Evolutionary conservation across 2,888 invertebrate genomes (phyloP), one percentile per base, ranked within the genome.

Genomic region (Crepidodera aurea): DNA sequence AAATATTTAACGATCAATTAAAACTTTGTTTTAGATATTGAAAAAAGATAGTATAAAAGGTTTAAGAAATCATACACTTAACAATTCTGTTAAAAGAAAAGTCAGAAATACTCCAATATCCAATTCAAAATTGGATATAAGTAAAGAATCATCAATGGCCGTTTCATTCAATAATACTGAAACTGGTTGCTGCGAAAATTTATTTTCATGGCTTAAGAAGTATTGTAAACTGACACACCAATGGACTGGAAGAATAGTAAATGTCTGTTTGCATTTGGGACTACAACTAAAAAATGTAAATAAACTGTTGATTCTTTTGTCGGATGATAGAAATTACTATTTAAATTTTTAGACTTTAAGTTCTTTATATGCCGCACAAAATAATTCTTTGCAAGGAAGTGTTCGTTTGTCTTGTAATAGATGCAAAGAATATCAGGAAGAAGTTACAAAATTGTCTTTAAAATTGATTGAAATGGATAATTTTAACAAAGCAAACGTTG

Each of bases 401-500:
- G 4, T 15, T 34, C 22, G 18, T 6, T n/a, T 13, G 2, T 4
- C 13, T 12, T 54, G 54, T 16, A 15, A 46, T n/a, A 40, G 16
- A 1, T 46, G 53, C 16, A 22, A 22, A 29, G 8, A 58, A 18
- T 48, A 32, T n/a, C 22, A 54, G 25, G 58, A 58, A 40, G 27
- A 58, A 16, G 37, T 29, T 19, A 25, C 46, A 73, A 1, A 71
- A 67, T 46, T 53, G 19, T 18, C 69, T 72, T 16, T 18, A 55
- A 55, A 32, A 65, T 54, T 77, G 15, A 61, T 46, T 3, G 65
- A 67, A 32, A 54, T 69, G 16, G 66, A 72, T 55, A 46, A 15
- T 46, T 50, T 65, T n/a, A 64, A 51, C 19, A 51, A 62, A 51
- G 27, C 60, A 29, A 46, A 16, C 13, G 59, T 63, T 8, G 58